These are phyloP conservation scores for Columbina picui DNA, from an alignment of 2,113 vertebrate genomes.

Conservation along the genomic window DNA sequence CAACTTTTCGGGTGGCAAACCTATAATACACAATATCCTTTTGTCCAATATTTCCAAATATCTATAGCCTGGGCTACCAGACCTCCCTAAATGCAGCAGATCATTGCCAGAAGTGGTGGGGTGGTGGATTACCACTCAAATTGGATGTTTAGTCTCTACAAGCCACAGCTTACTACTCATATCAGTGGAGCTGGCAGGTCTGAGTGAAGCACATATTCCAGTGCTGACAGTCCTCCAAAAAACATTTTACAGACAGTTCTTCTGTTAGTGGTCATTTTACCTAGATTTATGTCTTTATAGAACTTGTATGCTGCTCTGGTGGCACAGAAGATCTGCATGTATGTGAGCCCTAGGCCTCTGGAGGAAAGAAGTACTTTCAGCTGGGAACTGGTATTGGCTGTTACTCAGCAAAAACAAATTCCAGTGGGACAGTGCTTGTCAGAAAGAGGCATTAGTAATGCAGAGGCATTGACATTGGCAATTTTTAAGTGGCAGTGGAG, in stretches of 20 bases:
- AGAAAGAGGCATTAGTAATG: neutral
- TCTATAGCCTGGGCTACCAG: neutral
- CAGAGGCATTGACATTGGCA: neutral
- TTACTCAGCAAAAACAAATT: neutral
- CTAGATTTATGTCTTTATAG: neutral
- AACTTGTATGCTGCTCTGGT: neutral
- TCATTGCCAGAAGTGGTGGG: neutral
- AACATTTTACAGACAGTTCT: neutral
- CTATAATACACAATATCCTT: fast-evolving
- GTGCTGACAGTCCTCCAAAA: neutral
- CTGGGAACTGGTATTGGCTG: neutral
- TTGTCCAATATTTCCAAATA: neutral
- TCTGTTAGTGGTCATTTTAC: neutral
- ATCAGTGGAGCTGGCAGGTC: neutral
- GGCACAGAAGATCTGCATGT: neutral
- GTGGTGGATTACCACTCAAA: neutral
- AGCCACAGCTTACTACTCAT: neutral
- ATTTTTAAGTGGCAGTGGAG: neutral
- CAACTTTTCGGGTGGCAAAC: neutral
- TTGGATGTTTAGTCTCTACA: neutral
- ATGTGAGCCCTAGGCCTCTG: neutral
- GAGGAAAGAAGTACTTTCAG: neutral
- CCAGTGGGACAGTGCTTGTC: neutral
- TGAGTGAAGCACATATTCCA: neutral
- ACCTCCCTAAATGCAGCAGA: neutral